Base-by-base conservation (phyloP, 1,140 invertebrate genomes). In the Drosophila sproati region DNA sequence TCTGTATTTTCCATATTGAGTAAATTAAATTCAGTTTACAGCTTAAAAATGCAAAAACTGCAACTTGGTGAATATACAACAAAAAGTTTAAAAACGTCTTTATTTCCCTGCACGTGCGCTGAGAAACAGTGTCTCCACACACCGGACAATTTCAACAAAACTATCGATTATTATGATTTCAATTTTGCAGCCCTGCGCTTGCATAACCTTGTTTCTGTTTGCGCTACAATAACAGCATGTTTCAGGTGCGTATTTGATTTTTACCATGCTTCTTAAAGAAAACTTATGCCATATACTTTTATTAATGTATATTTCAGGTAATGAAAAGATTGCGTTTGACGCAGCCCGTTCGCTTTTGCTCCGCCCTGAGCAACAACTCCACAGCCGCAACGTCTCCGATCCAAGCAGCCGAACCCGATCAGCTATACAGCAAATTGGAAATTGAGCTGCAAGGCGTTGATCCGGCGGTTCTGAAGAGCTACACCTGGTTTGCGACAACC, bases 381-480 rank as follows among this genome's bases (percentile, higher is more conserved):
- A 55, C 56, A 20, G 2, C 47, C 5, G 51, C 34, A 43, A 50
- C 68, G 10, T 29, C 73, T 8, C 6, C 51, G 2, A n/a, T n/a
- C 3, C 5, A 6, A 2, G 12, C 41, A 31, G 48, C 28, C 0
- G 80, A 90, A 29, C 75, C 76, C 8, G 97, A 98, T 91, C 96
- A 96, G 92, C 93, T 98, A 7, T 98, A 95, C 80, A 97, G 96
- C 93, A 94, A 94, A 80, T 93, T 99, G n/a, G 96, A 98, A 92
- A 92, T 99, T 71, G 98, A 99, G 94, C 94, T 98, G 43, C 94
- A 96, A 89, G 96, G 96, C 39, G 96, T 98, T 92, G 98, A 99
- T 92, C 95, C 95, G 12, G 96, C 95, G 4, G 97, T 99, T 4
- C 91, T 99, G 3, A 95, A 96, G 55, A 99, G 98, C 94, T 99